Percentiles rank a stretch among this genome's conserved stretches.
Evolutionary conservation across 2,797 vertebrate genomes (phyloP).

Genomic region (Nothura maculosa): DNA sequence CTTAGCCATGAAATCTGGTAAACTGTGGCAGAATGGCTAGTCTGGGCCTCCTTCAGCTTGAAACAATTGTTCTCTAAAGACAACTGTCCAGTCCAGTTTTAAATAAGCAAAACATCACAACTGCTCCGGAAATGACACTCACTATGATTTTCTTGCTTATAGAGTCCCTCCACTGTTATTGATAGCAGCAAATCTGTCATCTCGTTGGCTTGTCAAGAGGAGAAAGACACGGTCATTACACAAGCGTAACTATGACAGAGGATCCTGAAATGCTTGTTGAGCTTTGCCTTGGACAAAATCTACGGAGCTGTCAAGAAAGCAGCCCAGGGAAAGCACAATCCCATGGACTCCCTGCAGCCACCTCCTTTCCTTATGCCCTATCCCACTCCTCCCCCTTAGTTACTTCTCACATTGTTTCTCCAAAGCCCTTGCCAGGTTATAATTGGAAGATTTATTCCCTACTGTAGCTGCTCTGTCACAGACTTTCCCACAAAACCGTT

Average conservation of each 20-base stretch:
- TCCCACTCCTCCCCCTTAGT: neutral
- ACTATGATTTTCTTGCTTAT: neutral
- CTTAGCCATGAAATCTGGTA: neutral
- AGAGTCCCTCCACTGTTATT: neutral
- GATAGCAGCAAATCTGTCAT: neutral
- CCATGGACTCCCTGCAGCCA: accelerated
- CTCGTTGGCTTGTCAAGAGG: neutral
- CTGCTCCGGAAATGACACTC: neutral
- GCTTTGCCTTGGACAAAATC: neutral
- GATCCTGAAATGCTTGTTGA: neutral
- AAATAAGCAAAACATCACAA: conserved; percentile 14
- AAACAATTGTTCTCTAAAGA: conserved; percentile 1
- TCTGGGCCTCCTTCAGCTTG: neutral
- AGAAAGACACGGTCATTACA: neutral
- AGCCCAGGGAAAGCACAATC: neutral
- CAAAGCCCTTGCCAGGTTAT: neutral
- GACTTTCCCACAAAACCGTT: neutral
- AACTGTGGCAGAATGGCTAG: neutral
- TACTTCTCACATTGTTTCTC: neutral
- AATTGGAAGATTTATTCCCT: neutral
- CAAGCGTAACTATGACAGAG: neutral
- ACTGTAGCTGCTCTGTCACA: neutral
- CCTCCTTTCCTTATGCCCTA: neutral
- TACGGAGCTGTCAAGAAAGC: neutral
- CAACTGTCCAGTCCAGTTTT: neutral